Conservation (phyloP, 2,888 invertebrate genomes). For the Aporophyla lueneburgensis region DNA sequence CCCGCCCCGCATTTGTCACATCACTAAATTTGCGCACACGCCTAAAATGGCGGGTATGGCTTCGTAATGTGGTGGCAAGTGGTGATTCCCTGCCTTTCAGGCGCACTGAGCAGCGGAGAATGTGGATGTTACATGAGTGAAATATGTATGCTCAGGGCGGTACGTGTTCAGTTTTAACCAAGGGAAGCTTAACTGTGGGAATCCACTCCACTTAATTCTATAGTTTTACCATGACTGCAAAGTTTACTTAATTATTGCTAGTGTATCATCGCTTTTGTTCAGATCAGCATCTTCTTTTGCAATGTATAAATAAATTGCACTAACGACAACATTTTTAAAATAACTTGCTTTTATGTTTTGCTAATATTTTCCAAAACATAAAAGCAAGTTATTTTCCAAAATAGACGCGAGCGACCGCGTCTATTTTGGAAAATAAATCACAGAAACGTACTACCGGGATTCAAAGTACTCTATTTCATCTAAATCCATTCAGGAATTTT, state of each 20-base stretch:
- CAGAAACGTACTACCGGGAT: too few species aligned
- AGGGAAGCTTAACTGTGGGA: background rate
- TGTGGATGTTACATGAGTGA: conserved; percentile 14
- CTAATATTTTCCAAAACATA: too few species aligned
- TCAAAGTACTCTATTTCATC: background rate
- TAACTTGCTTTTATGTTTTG: too few species aligned
- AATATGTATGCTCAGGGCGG: conserved; percentile 34
- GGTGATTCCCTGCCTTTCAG: conserved; percentile 37
- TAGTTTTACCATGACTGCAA: background rate
- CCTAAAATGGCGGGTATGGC: conserved; percentile 51
- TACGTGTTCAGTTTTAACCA: conserved; percentile 30
- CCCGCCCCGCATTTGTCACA: conserved; percentile 67
- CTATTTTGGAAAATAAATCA: too few species aligned
- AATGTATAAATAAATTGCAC: background rate
- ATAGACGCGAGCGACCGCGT: too few species aligned
- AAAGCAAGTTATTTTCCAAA: too few species aligned
- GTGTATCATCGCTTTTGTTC: background rate
- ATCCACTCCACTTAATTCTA: background rate
- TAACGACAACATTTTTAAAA: background rate
- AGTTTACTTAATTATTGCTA: background rate
- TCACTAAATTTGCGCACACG: conserved; percentile 68
- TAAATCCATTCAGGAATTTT: background rate
- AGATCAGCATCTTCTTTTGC: background rate
- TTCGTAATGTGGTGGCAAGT: conserved; percentile 52
- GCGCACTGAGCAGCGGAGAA: conserved; percentile 32